phyloP scores from a whole-genome alignment of 2,888 invertebrate genomes.

The Enchytraeus crypticus region DNA sequence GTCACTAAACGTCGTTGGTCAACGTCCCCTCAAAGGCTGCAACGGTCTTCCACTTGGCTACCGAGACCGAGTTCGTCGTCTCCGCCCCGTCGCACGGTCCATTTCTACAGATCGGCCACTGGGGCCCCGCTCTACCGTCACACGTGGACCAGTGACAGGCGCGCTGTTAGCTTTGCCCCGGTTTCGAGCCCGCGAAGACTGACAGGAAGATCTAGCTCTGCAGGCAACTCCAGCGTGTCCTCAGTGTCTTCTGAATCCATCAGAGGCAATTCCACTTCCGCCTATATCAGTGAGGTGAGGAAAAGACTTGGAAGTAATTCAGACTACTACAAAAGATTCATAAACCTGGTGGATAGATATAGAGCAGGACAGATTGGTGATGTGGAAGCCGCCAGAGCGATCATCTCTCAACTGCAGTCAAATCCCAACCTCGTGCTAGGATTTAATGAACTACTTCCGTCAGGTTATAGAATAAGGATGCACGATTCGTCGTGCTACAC shows the following conservation, averaged over 20 bases:
- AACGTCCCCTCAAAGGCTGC: too few species aligned
- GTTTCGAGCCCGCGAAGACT: neutral
- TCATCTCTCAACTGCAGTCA: slow-evolving; percentile 13
- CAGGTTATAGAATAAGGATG: slow-evolving; percentile 17
- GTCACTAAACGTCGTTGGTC: too few species aligned
- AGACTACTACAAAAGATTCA: slow-evolving; percentile 16
- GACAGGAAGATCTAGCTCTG: neutral
- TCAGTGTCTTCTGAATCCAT: neutral
- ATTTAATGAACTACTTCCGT: slow-evolving; percentile 26
- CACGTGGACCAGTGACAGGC: too few species aligned
- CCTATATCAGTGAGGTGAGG: slow-evolving; percentile 16
- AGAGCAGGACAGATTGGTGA: neutral
- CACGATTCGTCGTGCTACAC: too few species aligned
- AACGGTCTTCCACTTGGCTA: too few species aligned
- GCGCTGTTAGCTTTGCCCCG: too few species aligned
- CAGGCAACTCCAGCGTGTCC: neutral
- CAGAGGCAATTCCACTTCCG: neutral
- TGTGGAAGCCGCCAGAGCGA: slow-evolving; percentile 2
- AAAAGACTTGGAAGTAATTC: slow-evolving; percentile 7
- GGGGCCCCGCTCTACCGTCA: too few species aligned
- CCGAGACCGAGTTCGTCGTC: too few species aligned
- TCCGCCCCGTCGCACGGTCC: too few species aligned
- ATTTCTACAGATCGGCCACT: too few species aligned
- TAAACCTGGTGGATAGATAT: slow-evolving; percentile 11
- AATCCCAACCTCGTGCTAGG: slow-evolving; percentile 19